Conservation (phyloP, 2,113 vertebrate genomes). For the Meriones unguiculatus region DNA sequence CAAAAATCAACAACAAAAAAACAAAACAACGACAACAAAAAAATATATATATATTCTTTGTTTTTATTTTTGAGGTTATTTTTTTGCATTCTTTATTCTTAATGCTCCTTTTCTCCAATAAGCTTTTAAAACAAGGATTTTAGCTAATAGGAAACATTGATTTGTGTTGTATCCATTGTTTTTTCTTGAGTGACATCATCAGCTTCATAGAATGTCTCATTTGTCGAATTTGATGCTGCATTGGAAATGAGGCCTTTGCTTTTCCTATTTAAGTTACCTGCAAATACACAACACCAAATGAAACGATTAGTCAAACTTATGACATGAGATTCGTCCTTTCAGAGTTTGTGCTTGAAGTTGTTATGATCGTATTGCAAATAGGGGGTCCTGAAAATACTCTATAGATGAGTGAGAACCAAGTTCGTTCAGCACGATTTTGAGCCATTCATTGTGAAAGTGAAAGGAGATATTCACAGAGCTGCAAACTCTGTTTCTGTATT, state of each 20-base stretch:
- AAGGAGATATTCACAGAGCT: conserved; percentile 19
- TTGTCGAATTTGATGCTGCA: conserved; percentile 71
- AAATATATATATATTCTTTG: background rate
- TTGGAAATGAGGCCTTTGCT: conserved; percentile 38
- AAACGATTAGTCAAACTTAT: conserved; percentile 30
- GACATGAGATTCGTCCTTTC: conserved; percentile 25
- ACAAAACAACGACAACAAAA: background rate
- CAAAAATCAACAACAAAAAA: background rate
- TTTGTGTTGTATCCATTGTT: conserved; percentile 54
- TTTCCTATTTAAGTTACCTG: conserved; percentile 72
- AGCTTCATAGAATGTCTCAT: conserved; percentile 64
- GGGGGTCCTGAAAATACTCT: background rate
- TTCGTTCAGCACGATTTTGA: conserved; percentile 17
- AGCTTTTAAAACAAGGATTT: conserved; percentile 55
- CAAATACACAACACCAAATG: conserved; percentile 56
- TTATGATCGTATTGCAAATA: conserved; percentile 23
- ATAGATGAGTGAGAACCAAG: background rate
- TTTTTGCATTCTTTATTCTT: conserved; percentile 53
- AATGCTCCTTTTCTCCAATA: conserved; percentile 5
- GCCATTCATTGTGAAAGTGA: conserved; percentile 1
- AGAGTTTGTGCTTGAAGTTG: conserved; percentile 32
- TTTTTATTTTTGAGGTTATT: background rate
- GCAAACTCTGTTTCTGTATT: background rate
- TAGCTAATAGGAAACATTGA: conserved; percentile 47
- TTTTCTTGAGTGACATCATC: conserved; percentile 70